Percentiles rank a stretch among this genome's conserved stretches.
Conservation (phyloP, 2,113 vertebrate genomes). For the Marmota monax region DNA sequence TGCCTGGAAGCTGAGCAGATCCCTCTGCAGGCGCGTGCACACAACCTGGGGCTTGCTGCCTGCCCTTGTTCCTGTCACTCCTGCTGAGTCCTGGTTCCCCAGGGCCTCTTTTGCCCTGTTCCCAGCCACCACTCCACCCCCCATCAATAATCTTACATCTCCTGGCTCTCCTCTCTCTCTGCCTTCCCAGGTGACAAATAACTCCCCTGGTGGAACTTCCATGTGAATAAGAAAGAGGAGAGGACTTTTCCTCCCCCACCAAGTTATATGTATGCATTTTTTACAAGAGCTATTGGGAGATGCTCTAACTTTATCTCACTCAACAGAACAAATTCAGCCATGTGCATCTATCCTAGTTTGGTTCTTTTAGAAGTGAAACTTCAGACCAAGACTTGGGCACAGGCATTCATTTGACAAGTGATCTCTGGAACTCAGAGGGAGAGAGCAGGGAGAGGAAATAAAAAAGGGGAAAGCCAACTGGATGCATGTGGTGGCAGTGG, state of each 20-base stretch:
- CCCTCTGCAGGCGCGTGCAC: background rate
- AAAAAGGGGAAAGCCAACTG: background rate
- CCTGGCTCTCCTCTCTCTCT: slow-evolving; percentile 48
- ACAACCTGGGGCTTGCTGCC: background rate
- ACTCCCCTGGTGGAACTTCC: slow-evolving; percentile 48
- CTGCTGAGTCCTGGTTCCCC: slow-evolving; percentile 44
- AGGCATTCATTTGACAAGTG: background rate
- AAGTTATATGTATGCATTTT: slow-evolving; percentile 49
- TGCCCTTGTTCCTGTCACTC: slow-evolving; percentile 64
- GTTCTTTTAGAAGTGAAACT: slow-evolving; percentile 48
- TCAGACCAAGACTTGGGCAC: background rate
- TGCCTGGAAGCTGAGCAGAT: background rate
- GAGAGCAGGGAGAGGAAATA: background rate
- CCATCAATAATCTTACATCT: slow-evolving; percentile 63
- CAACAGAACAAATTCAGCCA: background rate
- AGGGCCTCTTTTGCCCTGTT: slow-evolving; percentile 64
- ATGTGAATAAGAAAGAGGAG: background rate
- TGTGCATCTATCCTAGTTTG: slow-evolving; percentile 1
- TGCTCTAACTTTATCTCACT: slow-evolving; percentile 47
- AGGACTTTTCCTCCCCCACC: background rate
- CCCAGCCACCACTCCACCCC: background rate
- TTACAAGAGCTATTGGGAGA: slow-evolving; percentile 43
- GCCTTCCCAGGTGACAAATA: slow-evolving; percentile 61
- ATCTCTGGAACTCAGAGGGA: background rate
- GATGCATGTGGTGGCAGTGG: no score